Evolutionary conservation across 1,140 invertebrate genomes (phyloP), one percentile per base, ranked within the genome.

Genomic region (Leucophenga varia): DNA sequence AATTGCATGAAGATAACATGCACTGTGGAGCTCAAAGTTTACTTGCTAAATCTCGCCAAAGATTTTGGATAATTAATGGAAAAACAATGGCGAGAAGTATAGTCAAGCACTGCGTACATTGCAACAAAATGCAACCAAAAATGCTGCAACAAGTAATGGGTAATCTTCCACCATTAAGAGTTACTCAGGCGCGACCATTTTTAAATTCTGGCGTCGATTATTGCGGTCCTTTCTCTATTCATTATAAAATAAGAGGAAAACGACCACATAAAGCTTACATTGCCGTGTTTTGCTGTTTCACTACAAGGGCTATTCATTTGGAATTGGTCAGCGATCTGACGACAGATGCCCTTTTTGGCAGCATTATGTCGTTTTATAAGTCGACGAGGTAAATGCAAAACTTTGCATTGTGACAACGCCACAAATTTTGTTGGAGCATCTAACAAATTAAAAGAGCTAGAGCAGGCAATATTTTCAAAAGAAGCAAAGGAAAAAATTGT

Each of bases 11-110:
- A 3, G 31, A 36, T 18, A 16, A 54, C 13, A 38, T 65, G 2
- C 74, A 78, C 49, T 57, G 47, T 20, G 64, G 70, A 9, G 52
- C 50, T 1, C 20, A n/a, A n/a, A n/a, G n/a, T n/a, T n/a, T 68
- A 6, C 38, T 67, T 7, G 28, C 52, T n/a, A 60, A 10, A 10
- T 52, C 61, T n/a, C 54, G 64, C 2, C 32, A 37, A 16, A 48
- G 1, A 18, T 65, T 5, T 40, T 67, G 9, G 28, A 50, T n/a
- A 61, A 7, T 20, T 10, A n/a, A 1, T 41, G 39, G 3, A 20
- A 38, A 32, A 41, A 41, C 21, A 61, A 49, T 55, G 48, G 39
- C 44, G 3, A 38, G 48, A 42, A 45, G 43, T 22, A 21, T 52
- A 34, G 44, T 53, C 20, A 20, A 44, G 3, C 55, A 37, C 13